Evolutionary conservation across 2,113 vertebrate species (phyloP), one percentile per base, ranked within the genome.

Genomic region (Urocitellus parryii): DNA sequence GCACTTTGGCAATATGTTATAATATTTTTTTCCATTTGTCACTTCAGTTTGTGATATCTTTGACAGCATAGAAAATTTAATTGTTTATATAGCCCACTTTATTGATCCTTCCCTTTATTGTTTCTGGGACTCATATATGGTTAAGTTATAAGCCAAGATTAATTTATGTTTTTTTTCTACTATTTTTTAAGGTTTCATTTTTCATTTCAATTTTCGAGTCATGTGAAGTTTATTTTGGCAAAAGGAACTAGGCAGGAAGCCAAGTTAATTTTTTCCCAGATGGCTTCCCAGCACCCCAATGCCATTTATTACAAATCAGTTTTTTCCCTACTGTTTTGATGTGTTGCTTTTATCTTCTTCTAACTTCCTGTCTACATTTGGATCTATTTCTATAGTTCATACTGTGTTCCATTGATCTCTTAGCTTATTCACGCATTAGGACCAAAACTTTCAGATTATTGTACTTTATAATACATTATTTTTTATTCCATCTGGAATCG

Each of bases 181-280:
- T 70, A 53, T 51, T 32, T 89, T 89, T 85, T 72, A 94, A 81
- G 42, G 63, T 92, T 92, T 89, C 45, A 78, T 39, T 93, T 96
- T 91, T 85, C 24, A 83, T 89, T 63, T 22, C 91, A 91, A 65
- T 17, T 89, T 94, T 94, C 85, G 25, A 95, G 67, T 88, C 45
- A 77, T 61, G 29, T 83, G 77, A 78, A 90, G 39, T 82, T 87
- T 79, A 73, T 74, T 90, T 94, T 96, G 81, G 94, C 68, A 58
- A 82, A 96, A 96, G 88, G 68, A 92, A 79, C n/a, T 29, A 90
- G 14, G 20, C 10, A 61, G 29, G 32, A 39, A 90, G 81, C 85
- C 85, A 96, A 94, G 39, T 74, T 89, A 68, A 81, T 95, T 81
- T 92, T 86, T 96, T 94, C 61, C 94, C 81, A 97, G 92, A 92